Conservation (phyloP, 2,113 vertebrate genomes). For the Parotia lawesii region DNA sequence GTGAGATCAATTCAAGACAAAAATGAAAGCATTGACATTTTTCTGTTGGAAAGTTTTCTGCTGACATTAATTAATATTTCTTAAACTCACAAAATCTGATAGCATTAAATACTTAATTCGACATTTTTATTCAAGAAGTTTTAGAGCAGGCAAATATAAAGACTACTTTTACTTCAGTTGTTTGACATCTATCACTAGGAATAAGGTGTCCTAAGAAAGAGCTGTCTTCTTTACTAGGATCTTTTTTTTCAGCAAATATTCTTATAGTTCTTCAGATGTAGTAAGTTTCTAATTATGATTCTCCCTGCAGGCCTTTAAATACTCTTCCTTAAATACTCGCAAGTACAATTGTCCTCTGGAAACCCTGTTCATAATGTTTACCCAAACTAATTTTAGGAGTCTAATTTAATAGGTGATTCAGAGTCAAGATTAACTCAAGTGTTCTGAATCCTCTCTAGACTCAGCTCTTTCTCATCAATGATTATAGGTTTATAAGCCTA, state of each 20-base stretch:
- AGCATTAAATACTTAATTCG: background rate
- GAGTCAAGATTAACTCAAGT: background rate
- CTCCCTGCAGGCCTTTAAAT: background rate
- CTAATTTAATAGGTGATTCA: background rate
- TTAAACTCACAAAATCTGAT: background rate
- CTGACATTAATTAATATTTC: constrained; percentile 36
- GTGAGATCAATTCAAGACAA: background rate
- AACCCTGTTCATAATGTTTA: background rate
- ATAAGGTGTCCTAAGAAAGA: background rate
- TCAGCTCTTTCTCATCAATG: background rate
- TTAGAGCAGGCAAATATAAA: background rate
- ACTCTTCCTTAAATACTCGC: background rate
- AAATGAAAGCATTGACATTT: constrained; percentile 29
- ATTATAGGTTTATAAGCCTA: background rate
- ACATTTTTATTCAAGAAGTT: background rate
- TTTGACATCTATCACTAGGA: background rate
- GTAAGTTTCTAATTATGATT: background rate
- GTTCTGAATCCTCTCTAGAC: background rate
- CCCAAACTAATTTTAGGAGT: background rate
- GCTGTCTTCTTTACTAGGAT: background rate
- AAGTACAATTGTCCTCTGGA: background rate
- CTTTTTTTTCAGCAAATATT: background rate
- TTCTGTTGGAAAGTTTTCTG: background rate
- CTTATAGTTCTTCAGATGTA: background rate
- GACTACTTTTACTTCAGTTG: background rate